These are phyloP conservation scores for Radopholus similis DNA, from an alignment of 1,140 invertebrate species.

Conservation along the genomic window DNA sequence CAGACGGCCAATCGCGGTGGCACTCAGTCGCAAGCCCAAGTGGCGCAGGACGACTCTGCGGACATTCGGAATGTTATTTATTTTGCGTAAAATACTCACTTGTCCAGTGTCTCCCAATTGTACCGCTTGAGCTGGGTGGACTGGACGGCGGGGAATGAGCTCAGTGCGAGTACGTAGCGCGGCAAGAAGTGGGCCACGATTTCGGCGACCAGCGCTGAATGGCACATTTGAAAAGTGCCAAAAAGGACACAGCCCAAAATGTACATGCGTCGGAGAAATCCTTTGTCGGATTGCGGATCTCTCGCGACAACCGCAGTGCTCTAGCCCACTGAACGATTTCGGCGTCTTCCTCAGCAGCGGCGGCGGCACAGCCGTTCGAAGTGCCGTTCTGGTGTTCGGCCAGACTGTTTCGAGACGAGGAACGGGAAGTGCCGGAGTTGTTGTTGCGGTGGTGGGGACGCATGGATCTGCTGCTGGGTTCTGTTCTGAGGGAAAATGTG, in stretches of 20 bases:
- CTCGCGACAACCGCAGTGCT: slow-evolving; percentile 11
- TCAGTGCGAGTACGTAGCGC: slow-evolving; percentile 10
- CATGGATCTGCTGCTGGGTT: too few relatives aligned
- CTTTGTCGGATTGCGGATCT: slow-evolving; percentile 15
- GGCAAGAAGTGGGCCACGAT: slow-evolving; percentile 25
- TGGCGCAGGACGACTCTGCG: slow-evolving; percentile 14
- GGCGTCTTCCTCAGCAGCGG: neutral
- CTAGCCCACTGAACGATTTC: neutral
- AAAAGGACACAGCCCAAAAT: neutral
- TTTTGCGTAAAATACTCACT: neutral
- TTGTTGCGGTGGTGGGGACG: too few relatives aligned
- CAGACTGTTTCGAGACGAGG: too few relatives aligned
- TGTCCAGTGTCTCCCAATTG: slow-evolving; percentile 25
- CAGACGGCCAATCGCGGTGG: slow-evolving; percentile 7
- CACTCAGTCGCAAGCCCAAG: neutral
- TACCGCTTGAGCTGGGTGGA: slow-evolving; percentile 16
- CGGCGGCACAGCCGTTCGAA: too few relatives aligned
- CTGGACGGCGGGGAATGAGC: slow-evolving; percentile 18
- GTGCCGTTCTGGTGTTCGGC: too few relatives aligned
- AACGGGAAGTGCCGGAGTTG: too few relatives aligned
- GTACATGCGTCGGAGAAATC: slow-evolving; percentile 22
- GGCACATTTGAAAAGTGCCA: neutral
- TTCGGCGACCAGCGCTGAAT: slow-evolving; percentile 26
- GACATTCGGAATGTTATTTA: neutral
- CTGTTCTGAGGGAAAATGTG: too few relatives aligned